These are phyloP conservation scores for Choreutis nemorana DNA, from an alignment of 2,888 invertebrate genomes.

Conservation along the genomic window DNA sequence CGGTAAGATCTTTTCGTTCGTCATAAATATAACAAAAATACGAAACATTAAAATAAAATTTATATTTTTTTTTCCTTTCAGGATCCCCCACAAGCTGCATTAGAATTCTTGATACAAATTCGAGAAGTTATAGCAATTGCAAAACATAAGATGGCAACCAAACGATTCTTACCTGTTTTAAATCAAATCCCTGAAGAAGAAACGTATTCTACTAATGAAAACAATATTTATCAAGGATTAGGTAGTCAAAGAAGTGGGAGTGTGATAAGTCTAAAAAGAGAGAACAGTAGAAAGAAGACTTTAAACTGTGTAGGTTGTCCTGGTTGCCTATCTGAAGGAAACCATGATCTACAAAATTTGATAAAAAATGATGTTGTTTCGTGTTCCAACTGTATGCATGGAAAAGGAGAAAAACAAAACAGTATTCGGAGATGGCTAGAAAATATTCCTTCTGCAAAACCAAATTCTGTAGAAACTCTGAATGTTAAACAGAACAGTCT, in stretches of 20 bases:
- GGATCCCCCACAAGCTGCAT: slow-evolving; percentile 89
- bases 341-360: slow-evolving; percentile 34
- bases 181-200: slow-evolving; percentile 86
- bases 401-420: slow-evolving; percentile 74
- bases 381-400: slow-evolving; percentile 60
- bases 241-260: slow-evolving; percentile 65
- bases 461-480: slow-evolving; percentile 33
- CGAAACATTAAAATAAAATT: too few species aligned
- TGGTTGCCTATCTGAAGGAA: slow-evolving; percentile 59
- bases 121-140: slow-evolving; percentile 91
- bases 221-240: slow-evolving; percentile 44
- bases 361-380: slow-evolving; percentile 49
- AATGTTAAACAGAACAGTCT: too few species aligned
- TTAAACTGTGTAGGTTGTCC: slow-evolving; percentile 71
- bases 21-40: too few species aligned
- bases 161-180: slow-evolving; percentile 80
- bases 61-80: slow-evolving; percentile 40
- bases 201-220: slow-evolving; percentile 51
- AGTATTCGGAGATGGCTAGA: slow-evolving; percentile 81
- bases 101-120: slow-evolving; percentile 89
- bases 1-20: slow-evolving; percentile 66
- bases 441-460: slow-evolving; percentile 67
- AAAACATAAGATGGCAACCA: slow-evolving; percentile 85
- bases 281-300: slow-evolving; percentile 66
- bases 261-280: slow-evolving; percentile 66